Percentiles rank a stretch among this genome's conserved stretches.
Conservation (phyloP, 2,113 vertebrate genomes). For the Gracilinanus agilis region DNA sequence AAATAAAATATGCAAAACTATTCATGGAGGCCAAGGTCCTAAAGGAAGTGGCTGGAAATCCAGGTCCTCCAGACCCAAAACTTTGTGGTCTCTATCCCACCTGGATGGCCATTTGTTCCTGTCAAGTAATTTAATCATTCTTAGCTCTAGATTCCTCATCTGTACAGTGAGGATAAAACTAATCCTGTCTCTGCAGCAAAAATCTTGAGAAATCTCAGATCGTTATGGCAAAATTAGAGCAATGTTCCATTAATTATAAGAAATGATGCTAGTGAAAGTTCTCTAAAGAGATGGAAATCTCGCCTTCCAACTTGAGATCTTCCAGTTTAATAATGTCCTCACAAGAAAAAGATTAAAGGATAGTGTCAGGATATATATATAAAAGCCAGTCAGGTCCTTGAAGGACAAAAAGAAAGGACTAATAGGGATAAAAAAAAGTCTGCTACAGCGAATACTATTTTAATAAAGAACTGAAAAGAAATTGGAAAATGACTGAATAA, state of each 20-base stretch:
- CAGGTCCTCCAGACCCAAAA: not conserved
- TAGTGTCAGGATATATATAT: not conserved
- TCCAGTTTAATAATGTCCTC: not conserved
- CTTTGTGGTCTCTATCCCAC: not conserved
- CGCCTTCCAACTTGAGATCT: not conserved
- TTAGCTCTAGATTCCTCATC: constrained; percentile 21
- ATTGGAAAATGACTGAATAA: not conserved
- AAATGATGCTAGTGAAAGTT: not conserved
- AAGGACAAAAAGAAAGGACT: not conserved
- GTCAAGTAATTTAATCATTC: not conserved
- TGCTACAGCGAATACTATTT: not conserved
- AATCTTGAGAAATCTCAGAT: not conserved
- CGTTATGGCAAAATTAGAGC: not conserved
- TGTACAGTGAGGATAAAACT: not conserved
- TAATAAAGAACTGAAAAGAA: not conserved
- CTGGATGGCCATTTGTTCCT: not conserved
- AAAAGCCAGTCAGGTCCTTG: not conserved
- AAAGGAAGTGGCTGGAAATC: not conserved
- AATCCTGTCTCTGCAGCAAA: not conserved
- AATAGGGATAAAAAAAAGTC: not conserved
- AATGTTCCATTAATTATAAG: not conserved
- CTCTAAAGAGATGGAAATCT: not conserved
- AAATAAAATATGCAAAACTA: constrained; percentile 31
- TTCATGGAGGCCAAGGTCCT: not conserved
- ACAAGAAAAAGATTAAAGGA: not conserved